Evolutionary conservation across 64 coral and sea anemone species (phyloP).

Genomic region (Acropora yongei): DNA sequence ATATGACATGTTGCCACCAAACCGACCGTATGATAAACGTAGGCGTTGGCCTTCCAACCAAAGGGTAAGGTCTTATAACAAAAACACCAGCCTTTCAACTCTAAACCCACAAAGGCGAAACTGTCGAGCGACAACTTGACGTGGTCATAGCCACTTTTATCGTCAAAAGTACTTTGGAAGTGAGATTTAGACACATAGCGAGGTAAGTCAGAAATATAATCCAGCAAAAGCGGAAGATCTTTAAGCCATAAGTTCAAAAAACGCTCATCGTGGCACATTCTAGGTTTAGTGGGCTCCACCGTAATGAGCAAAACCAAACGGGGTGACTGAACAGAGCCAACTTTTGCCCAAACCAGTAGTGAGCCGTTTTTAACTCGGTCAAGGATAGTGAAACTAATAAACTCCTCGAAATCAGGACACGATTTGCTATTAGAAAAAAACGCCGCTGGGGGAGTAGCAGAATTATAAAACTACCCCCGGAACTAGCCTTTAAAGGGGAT

Average conservation of each 20-base stretch:
- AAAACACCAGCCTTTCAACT: conserved; percentile 48
- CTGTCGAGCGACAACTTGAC: neutral
- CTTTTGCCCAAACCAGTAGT: too few species aligned
- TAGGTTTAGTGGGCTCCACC: neutral
- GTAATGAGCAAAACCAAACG: conserved; percentile 29
- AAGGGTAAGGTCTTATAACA: conserved; percentile 39
- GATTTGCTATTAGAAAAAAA: too few species aligned
- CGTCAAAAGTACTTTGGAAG: conserved; percentile 45
- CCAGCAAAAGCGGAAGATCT: conserved; percentile 31
- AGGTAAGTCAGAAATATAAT: conserved; percentile 41
- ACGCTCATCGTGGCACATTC: conserved; percentile 49
- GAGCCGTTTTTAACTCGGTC: too few species aligned
- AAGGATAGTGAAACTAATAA: too few species aligned
- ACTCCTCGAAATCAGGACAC: too few species aligned
- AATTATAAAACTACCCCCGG: too few species aligned
- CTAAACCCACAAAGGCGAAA: neutral
- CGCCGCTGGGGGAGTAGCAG: too few species aligned
- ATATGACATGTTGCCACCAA: conserved; percentile 34
- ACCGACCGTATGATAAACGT: conserved; percentile 30
- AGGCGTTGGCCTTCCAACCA: conserved; percentile 64
- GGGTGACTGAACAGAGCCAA: too few species aligned
- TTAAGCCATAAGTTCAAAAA: conserved; percentile 63
- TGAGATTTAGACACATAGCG: neutral
- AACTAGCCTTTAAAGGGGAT: too few species aligned
- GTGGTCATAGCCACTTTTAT: conserved; percentile 65